Base-by-base conservation (phyloP, 2,888 invertebrate species). In the Chelonus formosanus region DNA sequence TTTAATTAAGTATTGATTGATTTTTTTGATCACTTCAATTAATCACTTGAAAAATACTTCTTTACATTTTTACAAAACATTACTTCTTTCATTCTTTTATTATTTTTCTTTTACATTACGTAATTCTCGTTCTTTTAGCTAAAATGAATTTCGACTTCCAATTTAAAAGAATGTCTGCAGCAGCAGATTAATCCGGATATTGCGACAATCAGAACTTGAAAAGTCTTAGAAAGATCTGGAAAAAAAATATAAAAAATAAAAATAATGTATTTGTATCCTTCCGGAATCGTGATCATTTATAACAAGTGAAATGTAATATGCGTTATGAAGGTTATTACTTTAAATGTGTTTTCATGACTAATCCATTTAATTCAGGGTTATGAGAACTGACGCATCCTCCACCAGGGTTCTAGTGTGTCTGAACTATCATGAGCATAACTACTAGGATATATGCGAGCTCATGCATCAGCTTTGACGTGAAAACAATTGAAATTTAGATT, bases 291-390 rank as follows among this genome's bases (percentile, higher is more conserved):
- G 40, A 8, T 47, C 20, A 3, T 6, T 20, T 56, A 8, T 55
- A n/a, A 8, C 5, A 10, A 7, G 58, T 60, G 67, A 50, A 71
- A 71, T 62, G 20, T 52, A 67, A 71, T 67, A 64, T 63, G 61
- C 59, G 34, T 62, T 20, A 67, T 53, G 67, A 68, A 71, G 71
- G 71, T 66, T 69, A 59, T 59, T 64, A 65, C 45, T 61, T 65
- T 69, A 67, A 70, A 69, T 70, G 61, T 60, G 63, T 68, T 69
- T 71, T 67, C 71, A 70, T 70, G 71, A 69, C 69, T 73, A 71
- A 73, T 71, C 65, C 67, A 45, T 69, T 70, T 78, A 78, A 78
- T 78, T 78, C 78, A 78, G 73, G 78, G 78, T 77, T 75, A 77
- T 78, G 78, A 67, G 78, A 73, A 69, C 64, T 64, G 69, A 68